Conservation (phyloP, 2,797 vertebrate genomes). For the Amblyopsis hoosieri region DNA sequence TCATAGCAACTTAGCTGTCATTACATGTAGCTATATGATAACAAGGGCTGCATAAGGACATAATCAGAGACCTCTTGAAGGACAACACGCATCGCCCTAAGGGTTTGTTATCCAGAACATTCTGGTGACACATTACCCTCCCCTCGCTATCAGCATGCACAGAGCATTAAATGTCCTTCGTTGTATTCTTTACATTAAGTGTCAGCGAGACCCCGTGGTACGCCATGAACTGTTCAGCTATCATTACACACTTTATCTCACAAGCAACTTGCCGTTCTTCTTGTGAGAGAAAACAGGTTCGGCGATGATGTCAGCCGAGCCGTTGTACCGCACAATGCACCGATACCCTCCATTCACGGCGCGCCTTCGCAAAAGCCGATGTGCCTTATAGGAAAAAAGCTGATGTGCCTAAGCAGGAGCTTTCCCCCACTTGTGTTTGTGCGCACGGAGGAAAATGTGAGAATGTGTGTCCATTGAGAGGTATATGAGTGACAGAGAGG, state of each 20-base stretch:
- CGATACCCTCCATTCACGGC: conserved; percentile 61
- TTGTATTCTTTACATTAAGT: conserved; percentile 53
- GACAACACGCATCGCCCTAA: conserved; percentile 1
- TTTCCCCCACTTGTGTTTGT: not conserved
- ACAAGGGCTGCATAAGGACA: conserved; percentile 29
- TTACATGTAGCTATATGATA: conserved; percentile 23
- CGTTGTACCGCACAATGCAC: conserved; percentile 54
- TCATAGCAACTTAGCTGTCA: conserved; percentile 53
- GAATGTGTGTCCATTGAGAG: conserved; percentile 71
- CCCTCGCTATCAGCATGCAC: conserved; percentile 20
- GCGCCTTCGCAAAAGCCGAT: not conserved
- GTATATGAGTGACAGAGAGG: conserved; percentile 73
- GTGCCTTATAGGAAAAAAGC: not conserved
- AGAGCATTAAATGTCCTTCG: conserved; percentile 40
- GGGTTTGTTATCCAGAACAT: conserved; percentile 18
- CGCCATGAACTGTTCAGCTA: conserved; percentile 45
- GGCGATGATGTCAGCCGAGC: conserved; percentile 53
- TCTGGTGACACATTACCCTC: conserved; percentile 37
- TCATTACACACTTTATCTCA: conserved; percentile 41
- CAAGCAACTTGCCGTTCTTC: conserved; percentile 40
- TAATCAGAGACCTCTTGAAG: conserved; percentile 7
- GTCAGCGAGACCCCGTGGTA: conserved; percentile 37
- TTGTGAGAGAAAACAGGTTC: conserved; percentile 54
- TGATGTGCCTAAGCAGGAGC: not conserved
- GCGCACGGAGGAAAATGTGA: conserved; percentile 46